These are phyloP conservation scores for Siniperca knerii DNA, from an alignment of 2,113 vertebrate species.

Conservation along the genomic window DNA sequence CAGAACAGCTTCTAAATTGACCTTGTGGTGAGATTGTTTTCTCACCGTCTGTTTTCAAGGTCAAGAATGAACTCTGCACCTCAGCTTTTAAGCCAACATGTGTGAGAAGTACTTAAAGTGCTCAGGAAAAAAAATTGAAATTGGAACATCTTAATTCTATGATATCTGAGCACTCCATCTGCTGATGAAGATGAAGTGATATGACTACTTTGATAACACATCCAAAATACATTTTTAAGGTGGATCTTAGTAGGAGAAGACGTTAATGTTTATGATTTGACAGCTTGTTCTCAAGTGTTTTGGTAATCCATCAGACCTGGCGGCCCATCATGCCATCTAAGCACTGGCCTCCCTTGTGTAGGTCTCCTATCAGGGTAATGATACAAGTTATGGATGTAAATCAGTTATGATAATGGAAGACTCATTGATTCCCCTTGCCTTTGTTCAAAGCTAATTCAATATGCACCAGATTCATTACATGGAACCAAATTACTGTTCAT, in stretches of 20 bases:
- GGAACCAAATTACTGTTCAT: conserved; percentile 36
- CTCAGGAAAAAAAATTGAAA: not conserved
- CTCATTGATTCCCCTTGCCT: conserved; percentile 69
- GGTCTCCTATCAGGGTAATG: conserved; percentile 53
- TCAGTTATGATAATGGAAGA: conserved; percentile 70
- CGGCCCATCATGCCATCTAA: conserved; percentile 36
- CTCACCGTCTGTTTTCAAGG: not conserved
- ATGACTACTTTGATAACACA: not conserved
- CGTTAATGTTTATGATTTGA: conserved; percentile 15
- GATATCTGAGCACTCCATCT: not conserved
- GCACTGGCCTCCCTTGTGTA: conserved; percentile 40
- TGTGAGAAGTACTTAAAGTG: not conserved
- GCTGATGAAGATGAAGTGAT: not conserved
- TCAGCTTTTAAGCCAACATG: not conserved
- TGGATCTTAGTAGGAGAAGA: conserved; percentile 1
- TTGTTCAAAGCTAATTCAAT: conserved; percentile 63
- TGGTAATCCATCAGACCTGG: conserved; percentile 26
- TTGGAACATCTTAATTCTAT: not conserved
- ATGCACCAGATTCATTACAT: conserved; percentile 60
- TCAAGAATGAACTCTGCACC: not conserved
- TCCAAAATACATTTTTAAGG: not conserved
- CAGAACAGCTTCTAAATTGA: not conserved
- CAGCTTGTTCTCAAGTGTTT: conserved; percentile 24
- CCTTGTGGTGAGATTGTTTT: not conserved
- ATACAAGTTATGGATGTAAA: conserved; percentile 67